Evolutionary conservation across 2,797 vertebrate genomes (phyloP).

Genomic region (Sternotherus odoratus): DNA sequence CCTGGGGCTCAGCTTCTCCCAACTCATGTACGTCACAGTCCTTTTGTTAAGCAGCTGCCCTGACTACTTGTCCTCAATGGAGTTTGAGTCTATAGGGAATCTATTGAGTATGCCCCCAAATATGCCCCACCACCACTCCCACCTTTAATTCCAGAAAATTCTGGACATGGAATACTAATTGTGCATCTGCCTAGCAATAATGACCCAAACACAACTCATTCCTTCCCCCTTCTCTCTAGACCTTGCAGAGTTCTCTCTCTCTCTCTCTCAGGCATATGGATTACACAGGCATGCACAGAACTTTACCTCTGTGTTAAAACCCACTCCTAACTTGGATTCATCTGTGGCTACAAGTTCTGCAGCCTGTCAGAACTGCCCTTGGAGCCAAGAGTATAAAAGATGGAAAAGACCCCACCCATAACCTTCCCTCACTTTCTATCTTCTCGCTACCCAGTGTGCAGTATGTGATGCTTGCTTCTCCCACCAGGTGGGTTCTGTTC

Average conservation of each 20-base stretch:
- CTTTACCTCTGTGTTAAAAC: neutral
- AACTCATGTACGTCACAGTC: no score
- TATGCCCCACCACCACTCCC: neutral
- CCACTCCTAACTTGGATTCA: neutral
- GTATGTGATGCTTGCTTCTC: neutral
- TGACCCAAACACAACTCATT: neutral
- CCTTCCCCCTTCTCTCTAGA: neutral
- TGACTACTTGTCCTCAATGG: no score
- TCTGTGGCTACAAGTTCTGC: fast-evolving
- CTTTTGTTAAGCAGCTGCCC: no score
- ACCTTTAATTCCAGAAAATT: neutral
- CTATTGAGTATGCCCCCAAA: neutral
- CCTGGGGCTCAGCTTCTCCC: no score
- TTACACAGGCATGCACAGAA: neutral
- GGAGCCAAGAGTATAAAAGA: neutral
- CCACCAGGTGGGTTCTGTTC: neutral
- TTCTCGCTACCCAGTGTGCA: neutral
- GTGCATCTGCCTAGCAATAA: neutral
- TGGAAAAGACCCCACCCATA: fast-evolving
- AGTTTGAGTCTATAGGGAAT: no score
- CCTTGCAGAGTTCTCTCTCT: neutral
- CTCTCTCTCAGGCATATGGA: neutral
- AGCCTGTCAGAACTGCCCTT: neutral
- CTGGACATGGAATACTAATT: neutral
- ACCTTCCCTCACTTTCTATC: neutral